Conservation (phyloP, 2,888 invertebrate genomes). For the Danaus chrysippus region DNA sequence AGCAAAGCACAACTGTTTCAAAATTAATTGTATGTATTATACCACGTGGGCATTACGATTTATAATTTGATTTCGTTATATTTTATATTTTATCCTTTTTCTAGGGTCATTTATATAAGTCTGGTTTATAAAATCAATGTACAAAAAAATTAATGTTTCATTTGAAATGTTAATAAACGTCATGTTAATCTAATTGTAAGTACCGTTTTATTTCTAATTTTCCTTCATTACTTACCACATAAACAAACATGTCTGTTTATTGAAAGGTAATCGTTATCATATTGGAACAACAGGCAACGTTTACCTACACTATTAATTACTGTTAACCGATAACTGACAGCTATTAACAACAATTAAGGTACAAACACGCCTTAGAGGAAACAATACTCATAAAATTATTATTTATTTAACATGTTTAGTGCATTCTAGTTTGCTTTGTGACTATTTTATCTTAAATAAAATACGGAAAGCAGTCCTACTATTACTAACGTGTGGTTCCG, state of each 20-base stretch:
- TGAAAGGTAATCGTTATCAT: slow-evolving; percentile 1
- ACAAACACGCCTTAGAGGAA: not conserved
- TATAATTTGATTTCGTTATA: slow-evolving; percentile 1
- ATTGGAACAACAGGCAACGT: not conserved
- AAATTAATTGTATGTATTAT: slow-evolving; percentile 10
- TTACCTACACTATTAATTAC: not conserved
- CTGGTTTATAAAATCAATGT: too few species aligned
- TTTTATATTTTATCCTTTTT: not conserved
- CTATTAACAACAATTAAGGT: slow-evolving; percentile 1
- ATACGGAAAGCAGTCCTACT: not conserved
- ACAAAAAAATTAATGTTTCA: too few species aligned
- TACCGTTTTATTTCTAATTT: not conserved
- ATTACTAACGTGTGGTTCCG: not conserved
- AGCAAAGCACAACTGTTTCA: slow-evolving; percentile 24
- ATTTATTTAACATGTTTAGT: not conserved
- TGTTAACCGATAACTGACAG: not conserved
- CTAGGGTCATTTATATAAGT: too few species aligned
- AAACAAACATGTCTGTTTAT: slow-evolving; percentile 4
- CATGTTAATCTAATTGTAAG: too few species aligned
- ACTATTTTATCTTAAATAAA: not conserved
- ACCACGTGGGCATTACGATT: slow-evolving; percentile 17
- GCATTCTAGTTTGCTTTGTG: not conserved
- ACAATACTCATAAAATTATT: not conserved
- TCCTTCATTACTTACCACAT: not conserved
- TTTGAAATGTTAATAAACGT: too few species aligned